Evolutionary conservation across 2,113 vertebrate genomes (phyloP).

Genomic region (Tragelaphus scriptus): DNA sequence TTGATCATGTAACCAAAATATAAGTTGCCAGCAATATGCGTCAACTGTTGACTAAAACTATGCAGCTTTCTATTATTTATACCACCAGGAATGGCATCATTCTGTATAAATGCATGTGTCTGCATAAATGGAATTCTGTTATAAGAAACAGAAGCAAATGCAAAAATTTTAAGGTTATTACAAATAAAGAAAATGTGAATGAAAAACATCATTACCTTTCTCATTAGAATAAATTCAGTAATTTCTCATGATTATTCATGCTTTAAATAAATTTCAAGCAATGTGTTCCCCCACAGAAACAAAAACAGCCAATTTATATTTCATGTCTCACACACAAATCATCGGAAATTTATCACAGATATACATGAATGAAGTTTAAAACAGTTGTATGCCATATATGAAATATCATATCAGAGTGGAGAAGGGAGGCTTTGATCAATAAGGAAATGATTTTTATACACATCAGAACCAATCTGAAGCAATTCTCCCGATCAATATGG

Average conservation of each 20-base stretch:
- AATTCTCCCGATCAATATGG: constrained; percentile 83
- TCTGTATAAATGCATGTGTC: background rate
- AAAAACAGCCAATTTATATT: constrained; percentile 59
- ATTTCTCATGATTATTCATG: constrained; percentile 49
- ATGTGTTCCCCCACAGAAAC: constrained; percentile 60
- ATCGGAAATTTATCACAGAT: constrained; percentile 69
- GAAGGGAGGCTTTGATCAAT: constrained; percentile 80
- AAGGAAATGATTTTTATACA: constrained; percentile 86
- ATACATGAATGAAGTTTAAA: constrained; percentile 37
- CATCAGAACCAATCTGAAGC: constrained; percentile 86
- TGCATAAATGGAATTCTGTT: background rate
- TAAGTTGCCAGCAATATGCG: background rate
- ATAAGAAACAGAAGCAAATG: constrained; percentile 20
- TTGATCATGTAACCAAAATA: background rate
- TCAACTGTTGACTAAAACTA: background rate
- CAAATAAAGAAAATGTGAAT: constrained; percentile 45
- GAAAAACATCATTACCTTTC: constrained; percentile 38
- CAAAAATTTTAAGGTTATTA: constrained; percentile 37
- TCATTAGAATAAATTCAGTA: constrained; percentile 49
- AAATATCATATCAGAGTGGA: constrained; percentile 78
- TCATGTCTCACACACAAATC: constrained; percentile 46
- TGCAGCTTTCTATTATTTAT: background rate
- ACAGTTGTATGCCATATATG: constrained; percentile 59
- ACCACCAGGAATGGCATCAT: background rate
- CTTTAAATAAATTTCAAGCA: constrained; percentile 57